These are phyloP conservation scores for Agriotes lineatus DNA, from an alignment of 2,888 invertebrate species.

Conservation along the genomic window DNA sequence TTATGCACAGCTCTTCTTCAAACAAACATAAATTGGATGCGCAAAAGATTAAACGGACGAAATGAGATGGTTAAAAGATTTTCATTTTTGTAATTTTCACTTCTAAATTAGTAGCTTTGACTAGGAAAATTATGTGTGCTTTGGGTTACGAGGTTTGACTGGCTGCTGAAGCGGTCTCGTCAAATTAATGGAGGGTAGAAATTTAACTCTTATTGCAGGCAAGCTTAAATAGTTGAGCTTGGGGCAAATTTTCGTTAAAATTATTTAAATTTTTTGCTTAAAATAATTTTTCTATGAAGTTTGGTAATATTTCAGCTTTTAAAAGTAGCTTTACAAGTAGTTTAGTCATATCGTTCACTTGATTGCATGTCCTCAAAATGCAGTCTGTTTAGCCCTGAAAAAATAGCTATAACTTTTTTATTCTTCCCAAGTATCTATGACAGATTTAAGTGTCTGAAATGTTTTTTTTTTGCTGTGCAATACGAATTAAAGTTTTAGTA, in stretches of 20 bases:
- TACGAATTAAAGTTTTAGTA: too few species aligned
- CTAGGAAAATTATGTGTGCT: constrained; percentile 19
- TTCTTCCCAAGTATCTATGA: too few species aligned
- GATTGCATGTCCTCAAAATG: too few species aligned
- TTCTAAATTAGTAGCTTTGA: constrained; percentile 17
- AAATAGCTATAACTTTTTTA: too few species aligned
- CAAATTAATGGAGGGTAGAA: constrained; percentile 7
- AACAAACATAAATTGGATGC: constrained; percentile 6
- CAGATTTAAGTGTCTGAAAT: too few species aligned
- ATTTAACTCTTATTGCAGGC: too few species aligned
- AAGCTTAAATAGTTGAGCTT: too few species aligned
- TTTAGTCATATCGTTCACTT: neutral
- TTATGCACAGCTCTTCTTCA: neutral
- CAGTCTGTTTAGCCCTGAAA: too few species aligned
- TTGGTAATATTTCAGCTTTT: neutral
- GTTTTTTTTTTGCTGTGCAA: too few species aligned
- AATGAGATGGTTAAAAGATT: neutral
- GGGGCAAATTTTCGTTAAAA: neutral
- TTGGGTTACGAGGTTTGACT: constrained; percentile 8
- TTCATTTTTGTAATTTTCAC: constrained; percentile 11
- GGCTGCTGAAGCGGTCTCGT: neutral
- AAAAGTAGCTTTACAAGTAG: neutral
- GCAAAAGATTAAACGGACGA: neutral
- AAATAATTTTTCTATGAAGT: too few species aligned
- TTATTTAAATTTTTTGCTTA: too few species aligned